A percentile compares a stretch with the other conserved stretches of the same genome.
Evolutionary conservation across 1,140 invertebrate genomes (phyloP).

Genomic region (Ceratitis capitata): DNA sequence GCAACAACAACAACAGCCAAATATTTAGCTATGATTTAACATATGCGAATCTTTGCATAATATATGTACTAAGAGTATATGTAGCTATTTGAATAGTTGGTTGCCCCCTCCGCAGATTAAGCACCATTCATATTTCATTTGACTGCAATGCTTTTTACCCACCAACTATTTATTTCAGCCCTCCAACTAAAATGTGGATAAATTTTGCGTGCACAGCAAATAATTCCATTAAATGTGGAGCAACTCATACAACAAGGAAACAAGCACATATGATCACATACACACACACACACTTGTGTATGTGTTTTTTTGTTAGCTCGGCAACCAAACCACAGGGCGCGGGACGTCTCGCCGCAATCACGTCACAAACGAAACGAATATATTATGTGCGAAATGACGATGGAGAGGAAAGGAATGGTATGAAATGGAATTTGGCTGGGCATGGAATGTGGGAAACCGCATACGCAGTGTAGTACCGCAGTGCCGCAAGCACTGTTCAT

Average conservation of each 20-base stretch:
- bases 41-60: too few species aligned
- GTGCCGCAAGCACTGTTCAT: neutral
- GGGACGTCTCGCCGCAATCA: constrained; percentile 20
- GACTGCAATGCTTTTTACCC: neutral
- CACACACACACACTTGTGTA: neutral
- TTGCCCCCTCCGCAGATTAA: neutral
- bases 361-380: constrained; percentile 22
- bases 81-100: too few species aligned
- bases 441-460: neutral
- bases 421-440: neutral
- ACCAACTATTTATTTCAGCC: constrained; percentile 3
- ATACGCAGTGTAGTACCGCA: constrained; percentile 26
- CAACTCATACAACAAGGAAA: neutral
- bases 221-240: constrained; percentile 31
- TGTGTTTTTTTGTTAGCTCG: neutral
- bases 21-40: too few species aligned
- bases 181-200: neutral
- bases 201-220: constrained; percentile 25
- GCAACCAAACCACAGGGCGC: constrained; percentile 13
- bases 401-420: neutral
- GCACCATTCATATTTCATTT: constrained; percentile 24
- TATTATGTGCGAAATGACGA: neutral
- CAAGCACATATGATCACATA: neutral
- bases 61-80: too few species aligned
- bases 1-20: too few species aligned